Evolutionary conservation across 2,113 vertebrate genomes (phyloP).

Genomic region (Isichthys henryi): DNA sequence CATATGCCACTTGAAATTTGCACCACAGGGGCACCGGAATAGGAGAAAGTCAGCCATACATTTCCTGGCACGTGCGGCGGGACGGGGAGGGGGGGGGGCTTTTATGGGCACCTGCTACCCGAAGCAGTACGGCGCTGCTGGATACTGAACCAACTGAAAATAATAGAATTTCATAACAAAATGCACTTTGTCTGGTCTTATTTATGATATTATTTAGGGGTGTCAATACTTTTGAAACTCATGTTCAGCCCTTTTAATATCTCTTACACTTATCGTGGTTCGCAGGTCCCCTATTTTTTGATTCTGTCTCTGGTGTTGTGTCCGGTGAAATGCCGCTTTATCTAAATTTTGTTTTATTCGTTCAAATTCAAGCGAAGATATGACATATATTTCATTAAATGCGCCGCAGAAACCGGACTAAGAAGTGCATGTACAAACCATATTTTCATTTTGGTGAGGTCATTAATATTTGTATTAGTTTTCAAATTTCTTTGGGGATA

Average conservation of each 20-base stretch:
- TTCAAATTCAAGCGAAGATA: not conserved
- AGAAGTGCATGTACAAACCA: not conserved
- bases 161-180: not conserved
- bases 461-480: not conserved
- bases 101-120: not conserved
- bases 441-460: not conserved
- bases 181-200: not conserved
- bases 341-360: not conserved
- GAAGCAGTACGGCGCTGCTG: not conserved
- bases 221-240: not conserved
- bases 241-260: not conserved
- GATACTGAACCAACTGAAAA: not conserved
- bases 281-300: not conserved
- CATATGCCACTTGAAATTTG: not conserved
- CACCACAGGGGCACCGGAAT: not conserved
- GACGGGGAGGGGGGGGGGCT: too few species aligned
- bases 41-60: not conserved
- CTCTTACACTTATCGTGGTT: not conserved
- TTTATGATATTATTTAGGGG: not conserved
- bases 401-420: not conserved
- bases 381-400: not conserved
- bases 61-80: not conserved
- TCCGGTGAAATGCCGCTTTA: not conserved
- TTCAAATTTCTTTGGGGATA: not conserved
- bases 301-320: not conserved